phyloP scores from a whole-genome alignment of 2,113 vertebrate species.

The Eonycteris spelaea region DNA sequence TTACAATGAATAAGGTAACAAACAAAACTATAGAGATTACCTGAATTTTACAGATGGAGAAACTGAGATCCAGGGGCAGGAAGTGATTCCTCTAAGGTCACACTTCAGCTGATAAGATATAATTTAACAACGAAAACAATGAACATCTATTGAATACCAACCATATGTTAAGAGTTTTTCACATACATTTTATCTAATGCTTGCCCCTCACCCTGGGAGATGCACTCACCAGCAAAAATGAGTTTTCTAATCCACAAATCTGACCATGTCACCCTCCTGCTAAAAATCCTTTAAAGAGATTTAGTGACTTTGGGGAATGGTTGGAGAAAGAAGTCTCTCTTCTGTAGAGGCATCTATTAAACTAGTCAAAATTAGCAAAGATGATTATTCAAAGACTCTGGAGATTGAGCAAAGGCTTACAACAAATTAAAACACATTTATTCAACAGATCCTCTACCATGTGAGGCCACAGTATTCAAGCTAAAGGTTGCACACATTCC shows the following conservation, averaged over 20 bases:
- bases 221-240: background rate
- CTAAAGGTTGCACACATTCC: background rate
- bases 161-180: background rate
- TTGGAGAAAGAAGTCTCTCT: background rate
- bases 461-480: background rate
- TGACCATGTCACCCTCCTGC: background rate
- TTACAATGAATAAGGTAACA: background rate
- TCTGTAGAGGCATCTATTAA: background rate
- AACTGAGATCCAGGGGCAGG: background rate
- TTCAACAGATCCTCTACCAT: background rate
- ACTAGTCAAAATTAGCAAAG: background rate
- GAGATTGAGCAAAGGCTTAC: background rate
- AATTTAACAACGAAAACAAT: slow-evolving; percentile 17
- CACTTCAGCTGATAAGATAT: background rate
- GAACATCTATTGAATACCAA: background rate
- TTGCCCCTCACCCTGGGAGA: background rate
- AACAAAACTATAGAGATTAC: background rate
- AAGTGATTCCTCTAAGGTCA: background rate
- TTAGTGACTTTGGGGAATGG: background rate
- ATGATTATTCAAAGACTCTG: background rate
- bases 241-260: background rate
- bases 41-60: background rate
- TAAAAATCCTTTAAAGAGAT: slow-evolving; percentile 7
- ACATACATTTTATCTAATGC: background rate
- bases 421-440: background rate